phyloP scores from a whole-genome alignment of 2,113 vertebrate species.

The Brevimyrus niger region DNA sequence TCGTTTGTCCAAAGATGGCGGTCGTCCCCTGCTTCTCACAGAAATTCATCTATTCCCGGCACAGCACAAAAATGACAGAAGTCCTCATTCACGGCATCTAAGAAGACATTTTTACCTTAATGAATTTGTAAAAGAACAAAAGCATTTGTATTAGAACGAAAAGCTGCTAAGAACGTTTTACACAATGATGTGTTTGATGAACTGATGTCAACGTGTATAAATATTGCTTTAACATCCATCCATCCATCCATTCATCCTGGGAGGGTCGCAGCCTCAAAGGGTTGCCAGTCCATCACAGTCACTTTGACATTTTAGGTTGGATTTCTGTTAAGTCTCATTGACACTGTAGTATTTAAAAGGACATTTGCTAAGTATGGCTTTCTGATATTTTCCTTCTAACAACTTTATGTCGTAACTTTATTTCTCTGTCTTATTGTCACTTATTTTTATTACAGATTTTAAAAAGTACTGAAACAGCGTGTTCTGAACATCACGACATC shows the following conservation, averaged over 20 bases:
- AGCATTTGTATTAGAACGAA: constrained; percentile 50
- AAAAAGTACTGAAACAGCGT: constrained; percentile 34
- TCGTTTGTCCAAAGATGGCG: constrained; percentile 11
- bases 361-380: constrained; percentile 39
- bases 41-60: not conserved
- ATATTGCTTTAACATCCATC: constrained; percentile 34
- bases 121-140: constrained; percentile 53
- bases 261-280: not conserved
- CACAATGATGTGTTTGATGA: constrained; percentile 36
- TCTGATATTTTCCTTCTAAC: constrained; percentile 50
- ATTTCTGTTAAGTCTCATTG: constrained; percentile 35
- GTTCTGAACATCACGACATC: constrained; percentile 31
- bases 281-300: not conserved
- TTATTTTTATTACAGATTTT: constrained; percentile 44
- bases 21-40: not conserved
- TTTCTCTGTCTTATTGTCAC: constrained; percentile 28
- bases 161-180: constrained; percentile 37
- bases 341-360: constrained; percentile 32
- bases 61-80: constrained; percentile 36
- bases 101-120: constrained; percentile 47
- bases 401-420: constrained; percentile 42
- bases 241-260: not conserved
- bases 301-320: constrained; percentile 33
- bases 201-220: constrained; percentile 42
- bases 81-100: constrained; percentile 9